A percentile compares a stretch with the other conserved stretches of the same genome.
Conservation (phyloP, 1,140 invertebrate species). For the Tetraneura akinire region DNA sequence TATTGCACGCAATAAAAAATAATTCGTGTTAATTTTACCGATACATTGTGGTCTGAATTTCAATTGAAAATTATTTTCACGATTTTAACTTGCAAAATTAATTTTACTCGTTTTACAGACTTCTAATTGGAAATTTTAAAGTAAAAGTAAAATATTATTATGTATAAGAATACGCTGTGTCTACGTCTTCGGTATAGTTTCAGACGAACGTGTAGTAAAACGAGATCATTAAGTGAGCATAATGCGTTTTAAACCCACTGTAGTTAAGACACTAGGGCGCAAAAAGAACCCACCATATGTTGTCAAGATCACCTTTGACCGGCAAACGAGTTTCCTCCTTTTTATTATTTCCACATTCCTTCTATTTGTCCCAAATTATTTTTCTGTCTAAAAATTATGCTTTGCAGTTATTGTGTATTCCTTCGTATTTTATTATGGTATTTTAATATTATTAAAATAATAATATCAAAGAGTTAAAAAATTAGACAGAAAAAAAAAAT, state of each 20-base stretch:
- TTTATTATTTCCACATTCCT: conserved; percentile 39
- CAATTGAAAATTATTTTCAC: too few species aligned
- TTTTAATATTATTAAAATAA: too few species aligned
- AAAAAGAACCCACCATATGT: conserved; percentile 39
- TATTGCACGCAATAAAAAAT: too few species aligned
- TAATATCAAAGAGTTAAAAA: too few species aligned
- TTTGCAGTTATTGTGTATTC: background rate
- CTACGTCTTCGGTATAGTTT: background rate
- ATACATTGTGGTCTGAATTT: too few species aligned
- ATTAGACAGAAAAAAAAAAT: too few species aligned
- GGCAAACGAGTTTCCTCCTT: conserved; percentile 49
- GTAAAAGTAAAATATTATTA: background rate
- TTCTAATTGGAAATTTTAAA: background rate
- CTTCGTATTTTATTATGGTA: too few species aligned
- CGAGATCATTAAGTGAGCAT: conserved; percentile 23
- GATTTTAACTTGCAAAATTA: too few species aligned
- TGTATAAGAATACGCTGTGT: too few species aligned
- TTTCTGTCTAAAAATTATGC: conserved; percentile 22
- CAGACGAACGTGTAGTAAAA: background rate
- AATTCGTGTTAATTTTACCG: too few species aligned
- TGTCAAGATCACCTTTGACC: conserved; percentile 34
- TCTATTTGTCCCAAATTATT: conserved; percentile 27
- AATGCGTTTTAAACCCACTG: conserved; percentile 27
- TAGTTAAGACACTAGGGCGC: conserved; percentile 12
- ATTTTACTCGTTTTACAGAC: background rate